Conservation (phyloP, 2,888 invertebrate genomes). For the Pachydiplax longipennis region DNA sequence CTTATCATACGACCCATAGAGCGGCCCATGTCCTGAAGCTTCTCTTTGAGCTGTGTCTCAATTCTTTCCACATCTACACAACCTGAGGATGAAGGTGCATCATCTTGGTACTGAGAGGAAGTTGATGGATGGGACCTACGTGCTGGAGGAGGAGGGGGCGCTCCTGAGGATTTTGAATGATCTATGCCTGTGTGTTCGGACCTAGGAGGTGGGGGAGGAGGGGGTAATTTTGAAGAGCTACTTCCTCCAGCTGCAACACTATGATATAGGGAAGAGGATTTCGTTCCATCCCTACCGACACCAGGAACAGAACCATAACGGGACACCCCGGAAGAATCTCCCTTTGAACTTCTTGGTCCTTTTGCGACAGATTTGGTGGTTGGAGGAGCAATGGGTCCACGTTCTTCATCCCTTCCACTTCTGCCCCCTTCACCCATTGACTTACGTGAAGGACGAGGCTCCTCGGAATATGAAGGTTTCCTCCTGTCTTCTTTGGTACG, state of each 20-base stretch:
- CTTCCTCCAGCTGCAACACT: slow-evolving; percentile 10
- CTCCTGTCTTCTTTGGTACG: slow-evolving; percentile 55
- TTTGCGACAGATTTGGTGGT: not conserved
- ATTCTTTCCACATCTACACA: slow-evolving; percentile 50
- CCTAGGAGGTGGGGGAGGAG: slow-evolving; percentile 18
- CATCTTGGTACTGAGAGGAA: slow-evolving; percentile 41
- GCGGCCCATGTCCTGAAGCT: slow-evolving; percentile 52
- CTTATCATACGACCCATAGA: slow-evolving; percentile 47
- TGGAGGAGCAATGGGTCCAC: slow-evolving; percentile 39
- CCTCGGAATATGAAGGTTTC: slow-evolving; percentile 50
- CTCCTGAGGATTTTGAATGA: not conserved
- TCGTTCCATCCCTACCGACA: not conserved
- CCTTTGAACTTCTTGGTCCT: slow-evolving; percentile 7
- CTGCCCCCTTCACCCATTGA: slow-evolving; percentile 6
- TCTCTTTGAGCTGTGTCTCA: slow-evolving; percentile 61
- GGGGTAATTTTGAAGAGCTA: slow-evolving; percentile 15
- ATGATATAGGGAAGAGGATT: slow-evolving; percentile 15
- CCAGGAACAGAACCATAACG: slow-evolving; percentile 28
- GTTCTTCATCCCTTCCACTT: slow-evolving; percentile 11
- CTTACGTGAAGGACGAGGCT: slow-evolving; percentile 25
- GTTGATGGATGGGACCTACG: slow-evolving; percentile 46
- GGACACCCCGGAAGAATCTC: slow-evolving; percentile 9
- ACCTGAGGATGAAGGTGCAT: slow-evolving; percentile 2
- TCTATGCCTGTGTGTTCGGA: slow-evolving; percentile 4
- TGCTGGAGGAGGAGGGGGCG: slow-evolving; percentile 49